Evolutionary conservation across 1,140 invertebrate species (phyloP), one percentile per base, ranked within the genome.

Genomic region (Danaus plexippus): DNA sequence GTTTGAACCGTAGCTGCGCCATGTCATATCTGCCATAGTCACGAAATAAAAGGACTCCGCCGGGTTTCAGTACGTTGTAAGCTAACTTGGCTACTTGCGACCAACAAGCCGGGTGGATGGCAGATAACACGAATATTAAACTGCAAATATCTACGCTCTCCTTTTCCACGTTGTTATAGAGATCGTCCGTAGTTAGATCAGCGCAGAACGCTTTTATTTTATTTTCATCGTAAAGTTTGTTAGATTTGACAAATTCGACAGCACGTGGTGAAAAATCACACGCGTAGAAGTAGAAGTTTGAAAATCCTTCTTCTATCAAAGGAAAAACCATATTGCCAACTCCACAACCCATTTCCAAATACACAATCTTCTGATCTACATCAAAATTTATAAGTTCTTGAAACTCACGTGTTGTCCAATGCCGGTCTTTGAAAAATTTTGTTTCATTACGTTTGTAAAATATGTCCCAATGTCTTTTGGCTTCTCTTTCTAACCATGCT

Each of bases 11-110:
- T 2, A 99, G 71, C 82, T 99, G 98, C 2, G 98, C 96, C 92
- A 99, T 95, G 85, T 99, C 98, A 77, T 98, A 97, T n/a, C 97
- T 83, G 0, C 97, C 98, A 87, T 99, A 99, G 88, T 99, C 98
- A 68, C 98, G 87, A 69, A 99, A 96, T 5, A 99, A 80, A 4
- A 99, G 75, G 42, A 95, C 75, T 11, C 97, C 98, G 12, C 94
- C 95, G 0, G 92, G 93, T 61, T 91, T 92, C 0, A 99, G 82
- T 8, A 94, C 80, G 59, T 89, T 77, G 64, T 85, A 91, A 0
- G 96, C 77, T 7, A 92, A 92, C 61, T 85, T 90, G 0, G 96
- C 77, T 9, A 92, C 94, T 43, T 78, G 80, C 11, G 61, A 32
- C 89, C 97, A 97, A 83, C 97, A 96, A 1, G 89, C 78, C 1